phyloP scores from a whole-genome alignment of 2,797 vertebrate species.

The Vespertilio murinus region DNA sequence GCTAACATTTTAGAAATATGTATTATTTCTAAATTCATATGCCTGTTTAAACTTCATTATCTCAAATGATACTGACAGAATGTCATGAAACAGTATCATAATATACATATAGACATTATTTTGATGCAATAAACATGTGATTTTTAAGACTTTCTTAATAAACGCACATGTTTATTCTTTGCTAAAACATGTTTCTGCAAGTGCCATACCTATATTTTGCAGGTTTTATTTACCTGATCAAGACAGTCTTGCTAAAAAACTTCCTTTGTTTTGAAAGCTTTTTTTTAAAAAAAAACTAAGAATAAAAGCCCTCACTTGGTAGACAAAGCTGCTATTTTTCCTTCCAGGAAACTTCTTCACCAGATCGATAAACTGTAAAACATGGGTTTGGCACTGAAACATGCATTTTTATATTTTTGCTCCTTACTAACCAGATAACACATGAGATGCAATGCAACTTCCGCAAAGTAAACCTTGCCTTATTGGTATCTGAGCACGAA shows the following conservation, averaged over 20 bases:
- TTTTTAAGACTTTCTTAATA: slow-evolving; percentile 96
- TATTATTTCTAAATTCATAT: slow-evolving; percentile 98
- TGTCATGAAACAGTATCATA: slow-evolving; percentile 99
- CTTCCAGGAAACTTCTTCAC: slow-evolving; percentile 71
- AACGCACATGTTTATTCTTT: slow-evolving; percentile 99
- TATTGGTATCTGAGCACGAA: slow-evolving; percentile 83
- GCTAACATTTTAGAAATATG: slow-evolving; percentile 97
- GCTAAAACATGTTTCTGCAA: slow-evolving; percentile 99
- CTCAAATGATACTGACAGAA: slow-evolving; percentile 99
- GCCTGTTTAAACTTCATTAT: slow-evolving; percentile 99
- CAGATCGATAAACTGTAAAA: slow-evolving; percentile 88
- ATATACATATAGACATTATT: slow-evolving; percentile 99
- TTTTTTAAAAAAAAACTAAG: slow-evolving; percentile 23
- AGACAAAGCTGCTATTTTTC: slow-evolving; percentile 60
- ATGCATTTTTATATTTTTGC: slow-evolving; percentile 99
- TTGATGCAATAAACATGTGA: slow-evolving; percentile 99
- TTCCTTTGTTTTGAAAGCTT: slow-evolving; percentile 56
- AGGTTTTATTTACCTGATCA: slow-evolving; percentile 86
- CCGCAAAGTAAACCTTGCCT: slow-evolving; percentile 79
- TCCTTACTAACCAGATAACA: slow-evolving; percentile 99
- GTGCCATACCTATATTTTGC: slow-evolving; percentile 99
- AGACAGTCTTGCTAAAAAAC: slow-evolving; percentile 73
- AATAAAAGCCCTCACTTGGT: slow-evolving; percentile 69
- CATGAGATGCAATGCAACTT: slow-evolving; percentile 99
- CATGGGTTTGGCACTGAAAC: slow-evolving; percentile 99